These are phyloP conservation scores for Calidris pygmaea DNA, from an alignment of 2,113 vertebrate genomes.

Conservation along the genomic window DNA sequence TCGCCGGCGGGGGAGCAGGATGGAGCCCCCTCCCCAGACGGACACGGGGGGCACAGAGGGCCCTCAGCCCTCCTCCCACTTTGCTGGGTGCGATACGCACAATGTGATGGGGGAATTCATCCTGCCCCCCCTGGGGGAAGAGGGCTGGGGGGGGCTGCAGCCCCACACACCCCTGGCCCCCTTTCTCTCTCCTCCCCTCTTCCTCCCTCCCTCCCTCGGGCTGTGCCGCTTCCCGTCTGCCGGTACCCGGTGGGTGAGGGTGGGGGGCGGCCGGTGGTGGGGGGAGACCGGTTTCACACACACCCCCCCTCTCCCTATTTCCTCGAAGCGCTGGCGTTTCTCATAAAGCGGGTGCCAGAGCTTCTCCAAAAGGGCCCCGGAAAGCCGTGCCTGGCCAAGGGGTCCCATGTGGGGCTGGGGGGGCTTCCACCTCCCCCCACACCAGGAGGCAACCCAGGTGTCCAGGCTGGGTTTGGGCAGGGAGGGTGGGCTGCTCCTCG, in stretches of 20 bases:
- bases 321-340: not conserved
- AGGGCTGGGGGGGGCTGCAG: not conserved
- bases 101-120: not conserved
- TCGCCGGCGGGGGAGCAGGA: fast-evolving
- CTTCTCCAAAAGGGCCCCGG: not conserved
- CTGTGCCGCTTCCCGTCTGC: not conserved
- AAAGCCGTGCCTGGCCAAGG: not conserved
- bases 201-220: not conserved
- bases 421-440: not conserved
- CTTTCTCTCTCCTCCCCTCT: not conserved
- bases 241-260: not conserved
- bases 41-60: fast-evolving
- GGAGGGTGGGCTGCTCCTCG: not conserved
- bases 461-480: not conserved
- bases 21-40: fast-evolving
- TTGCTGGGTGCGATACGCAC: not conserved
- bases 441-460: not conserved
- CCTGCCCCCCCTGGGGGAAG: not conserved
- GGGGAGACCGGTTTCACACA: not conserved
- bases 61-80: no score
- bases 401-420: not conserved
- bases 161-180: not conserved
- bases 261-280: not conserved
- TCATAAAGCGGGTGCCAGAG: not conserved
- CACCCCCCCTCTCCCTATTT: not conserved